Base-by-base conservation (phyloP, 2,888 invertebrate species). In the Druceiella hillmani region DNA sequence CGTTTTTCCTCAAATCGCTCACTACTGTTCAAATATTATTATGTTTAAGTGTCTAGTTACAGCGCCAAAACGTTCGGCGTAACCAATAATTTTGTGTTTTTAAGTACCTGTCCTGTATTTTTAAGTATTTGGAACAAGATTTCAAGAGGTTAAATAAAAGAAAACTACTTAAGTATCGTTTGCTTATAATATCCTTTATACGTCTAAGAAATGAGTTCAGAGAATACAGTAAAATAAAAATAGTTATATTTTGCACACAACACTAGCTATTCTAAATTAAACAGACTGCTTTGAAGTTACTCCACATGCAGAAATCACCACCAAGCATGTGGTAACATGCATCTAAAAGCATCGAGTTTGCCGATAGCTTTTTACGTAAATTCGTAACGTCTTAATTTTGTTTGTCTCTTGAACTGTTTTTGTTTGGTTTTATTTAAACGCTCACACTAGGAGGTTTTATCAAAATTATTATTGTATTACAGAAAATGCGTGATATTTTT, bases 241-340 rank as follows among this genome's bases (percentile, higher is more conserved):
- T 9, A 20, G 22, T 20, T 20, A 7, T 9, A 20, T 20, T 20
- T 20, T 20, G 22, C n/a, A 20, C 6, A 6, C 6, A 20, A 20
- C 22, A 20, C 22, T 20, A 20, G 22, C n/a, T 20, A 20, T 20
- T 20, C 22, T 20, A 20, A 20, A 20, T 20, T 20, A 20, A 20
- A 20, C 22, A 20, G 22, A 20, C 22, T 9, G 22, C 22, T 20
- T 20, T 20, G 22, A 20, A 20, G 22, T 7, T 20, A 20, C n/a
- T 20, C 22, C 22, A 20, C 22, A 20, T 20, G 22, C 22, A 20
- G 22, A 20, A 20, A 20, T 20, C 22, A 20, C 22, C 6, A 7
- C 22, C 22, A 20, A 20, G 6, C 22, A 7, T 20, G 22, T 20
- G 22, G 22, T 20, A 20, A 20, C 22, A 20, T 20, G n/a, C 6